Evolutionary conservation across 1,140 invertebrate genomes (phyloP), one percentile per base, ranked within the genome.

Genomic region (Ceratina japonica): DNA sequence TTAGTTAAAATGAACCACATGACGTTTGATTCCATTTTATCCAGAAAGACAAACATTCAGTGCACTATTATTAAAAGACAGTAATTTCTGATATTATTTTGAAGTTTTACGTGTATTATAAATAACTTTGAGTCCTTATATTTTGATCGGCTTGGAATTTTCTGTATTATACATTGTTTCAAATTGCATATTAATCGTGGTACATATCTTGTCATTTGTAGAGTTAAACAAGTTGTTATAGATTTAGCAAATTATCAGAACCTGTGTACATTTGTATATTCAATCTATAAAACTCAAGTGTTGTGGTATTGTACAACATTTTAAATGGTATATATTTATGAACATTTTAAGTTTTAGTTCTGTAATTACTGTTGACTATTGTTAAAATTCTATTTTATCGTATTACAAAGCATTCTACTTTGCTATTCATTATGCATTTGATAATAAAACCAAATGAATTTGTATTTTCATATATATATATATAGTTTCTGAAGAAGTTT

Each of bases 1-100:
- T 70, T 75, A 79, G 12, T 68, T 65, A 56, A 62, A 24, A 8
- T 20, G 61, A 27, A 63, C 16, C 58, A 77, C 49, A 54, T 79
- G 65, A 71, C 13, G 31, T 59, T 37, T 20, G 8, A 7, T 18
- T n/a, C n/a, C 13, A 51, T 79, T 63, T 7, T 44, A 10, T 63
- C 5, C n/a, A 52, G 24, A 16, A 27, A 18, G n/a, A 27, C 10
- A 22, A 16, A 2, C 12, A 76, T 22, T n/a, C 44, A 27, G n/a
- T 20, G 58, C 10, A 63, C 20, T 61, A 51, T 51, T 69, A 12
- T 73, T 8, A 58, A 68, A 73, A 22, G 44, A 13, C 22, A n/a
- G 2, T n/a, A 31, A 2, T 27, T n/a, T n/a, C 16, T 5, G 59
- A 15, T n/a, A 20, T 4, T 59, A 49, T 27, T 64, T 59, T 51